Evolutionary conservation across 2,888 invertebrate genomes (phyloP), one percentile per base, ranked within the genome.

Genomic region (Agrotis segetum): DNA sequence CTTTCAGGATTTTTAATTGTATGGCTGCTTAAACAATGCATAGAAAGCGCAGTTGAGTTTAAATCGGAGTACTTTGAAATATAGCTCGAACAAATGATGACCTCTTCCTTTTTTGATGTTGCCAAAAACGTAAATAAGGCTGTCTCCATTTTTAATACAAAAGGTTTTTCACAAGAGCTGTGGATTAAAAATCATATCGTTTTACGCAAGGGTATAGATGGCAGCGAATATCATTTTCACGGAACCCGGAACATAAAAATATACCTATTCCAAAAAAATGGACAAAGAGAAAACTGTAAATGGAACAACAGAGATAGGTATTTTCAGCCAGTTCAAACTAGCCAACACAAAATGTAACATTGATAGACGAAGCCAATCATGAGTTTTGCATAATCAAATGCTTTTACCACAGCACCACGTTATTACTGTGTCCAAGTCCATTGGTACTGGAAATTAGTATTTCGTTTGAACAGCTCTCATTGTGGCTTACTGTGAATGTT

Each of bases 321-420:
- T 60, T 75, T 60, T 40, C 40, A 40, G 34, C 60, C 11, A 52
- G 29, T 77, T 59, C 40, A 59, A 67, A 81, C 53, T 60, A 71
- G 53, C 63, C 72, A 67, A 67, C 58, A 67, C 68, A 75, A 75
- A 67, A 67, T 69, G 71, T 67, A 34, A 70, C 69, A 74, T 65
- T 74, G 70, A 68, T 68, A 78, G 67, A 73, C 66, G 53, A 21
- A 73, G 67, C 67, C 67, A 82, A 77, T 77, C 82, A 79, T 63
- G 79, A 63, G 67, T 72, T 79, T 66, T 82, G 78, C 64, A 77
- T 79, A 77, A 81, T 77, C 72, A 67, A 77, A 72, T 65, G 82
- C 78, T 72, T 79, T 67, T 58, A 77, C 71, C 78, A 47, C 76
- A 71, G 47, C 62, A 67, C 13, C 29, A 19, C 29, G 24, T 50